Base-by-base conservation (phyloP, 2,888 invertebrate species). In the Antitype chi region DNA sequence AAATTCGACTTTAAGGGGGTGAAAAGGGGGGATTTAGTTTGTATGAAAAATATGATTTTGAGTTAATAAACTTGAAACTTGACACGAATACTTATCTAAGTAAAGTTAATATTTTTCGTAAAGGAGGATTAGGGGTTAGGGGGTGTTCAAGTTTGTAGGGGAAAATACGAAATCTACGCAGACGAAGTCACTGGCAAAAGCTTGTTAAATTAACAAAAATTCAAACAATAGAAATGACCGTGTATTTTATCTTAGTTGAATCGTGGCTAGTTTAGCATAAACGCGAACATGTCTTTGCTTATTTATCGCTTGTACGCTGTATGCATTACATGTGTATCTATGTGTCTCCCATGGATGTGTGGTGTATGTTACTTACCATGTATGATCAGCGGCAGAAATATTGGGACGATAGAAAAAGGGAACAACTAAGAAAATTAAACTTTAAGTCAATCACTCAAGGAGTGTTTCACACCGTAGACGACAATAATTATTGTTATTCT, bases 271-370 rank as follows among this genome's bases (percentile, higher is more conserved):
- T 43, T 28, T 13, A 55, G 43, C 53, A n/a, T 28, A 43, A 17
- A 28, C 47, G 53, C 25, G 8, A 66, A 66, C 25, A 67, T 66
- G 17, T 49, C 72, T 49, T 78, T 28, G 55, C 55, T 76, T 77
- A 49, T 52, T 25, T 59, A 28, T 49, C 74, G 69, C 64, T 75
- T 76, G 32, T 74, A 17, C 11, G 49, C 55, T 43, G 49, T 20
- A 25, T 38, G 63, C 25, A 73, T 55, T 64, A 13, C 43, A 64
- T 32, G 32, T 63, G 25, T 64, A 52, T 53, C 20, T 78, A 2
- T 1, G 67, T 32, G 23, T 6, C 9, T 32, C 17, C n/a, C 20
- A 28, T 66, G 20, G 7, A 20, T 49, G 20, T 64, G 1, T 25
- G 25, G 28, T 67, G 49, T 49, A 49, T 25, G 28, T 66, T 52